Base-by-base conservation (phyloP, 2,888 invertebrate species). In the Drosophila suboccidentalis region DNA sequence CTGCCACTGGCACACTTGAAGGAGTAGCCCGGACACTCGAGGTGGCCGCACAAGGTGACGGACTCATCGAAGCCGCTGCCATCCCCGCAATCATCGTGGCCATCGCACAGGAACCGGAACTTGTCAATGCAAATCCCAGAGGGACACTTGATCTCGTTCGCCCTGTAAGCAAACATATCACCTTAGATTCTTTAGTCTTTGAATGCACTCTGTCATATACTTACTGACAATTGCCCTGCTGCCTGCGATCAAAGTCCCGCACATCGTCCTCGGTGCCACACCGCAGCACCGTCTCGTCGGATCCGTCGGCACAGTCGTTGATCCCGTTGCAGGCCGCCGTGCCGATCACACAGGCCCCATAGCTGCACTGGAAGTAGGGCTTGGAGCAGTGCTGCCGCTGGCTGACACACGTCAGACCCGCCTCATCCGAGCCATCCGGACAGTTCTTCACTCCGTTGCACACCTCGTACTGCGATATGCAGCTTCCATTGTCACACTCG, bases 291-390 rank as follows among this genome's bases (percentile, higher is more conserved):
- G 87, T 89, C 62, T 87, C 87, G 39, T 87, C 87, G 1, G 87
- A 87, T 1, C 83, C 83, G 58, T 87, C 87, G 13, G 72, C 82
- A 11, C 87, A 87, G 0, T 87, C 88, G 0, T 4, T 5, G 10
- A 47, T 0, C 0, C 71, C 64, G 41, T 87, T 87, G 59, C 87
- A 87, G 4, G 26, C 60, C 0, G 90, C 90, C 1, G 87, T 78
- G 17, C 89, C 87, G 1, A 86, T 79, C 29, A 89, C 87, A 17
- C 87, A 87, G 1, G 89, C 92, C 0, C 92, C 92, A 9, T 92
- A 92, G 3, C 82, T 83, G 63, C 92, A 92, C 17, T 82, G 80
- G 64, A 90, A 92, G 38, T 94, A 93, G 11, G 89, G 87, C 46
- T 81, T 76, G 6, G 59, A 39, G 57, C 89, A 88, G 4, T 90